Evolutionary conservation across 35 echinoderm and acorn worm genomes (phyloP).

Genomic region (Anneissia japonica): DNA sequence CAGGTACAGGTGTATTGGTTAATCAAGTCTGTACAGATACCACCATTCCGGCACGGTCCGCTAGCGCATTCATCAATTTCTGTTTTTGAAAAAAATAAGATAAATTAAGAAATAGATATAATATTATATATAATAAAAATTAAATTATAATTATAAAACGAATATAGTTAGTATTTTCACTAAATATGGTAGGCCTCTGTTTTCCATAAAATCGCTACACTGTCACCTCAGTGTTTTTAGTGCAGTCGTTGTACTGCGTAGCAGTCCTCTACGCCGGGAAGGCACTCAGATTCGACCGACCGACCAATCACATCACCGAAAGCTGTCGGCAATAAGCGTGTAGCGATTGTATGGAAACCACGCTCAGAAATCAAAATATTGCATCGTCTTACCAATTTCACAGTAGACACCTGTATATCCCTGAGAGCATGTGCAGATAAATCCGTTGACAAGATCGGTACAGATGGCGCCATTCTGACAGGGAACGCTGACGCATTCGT

Average conservation of each 20-base stretch:
- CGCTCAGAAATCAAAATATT: too few species aligned
- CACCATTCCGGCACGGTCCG: background rate
- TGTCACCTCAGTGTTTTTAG: too few species aligned
- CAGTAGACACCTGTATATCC: background rate
- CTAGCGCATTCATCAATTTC: slow-evolving; percentile 5
- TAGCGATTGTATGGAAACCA: too few species aligned
- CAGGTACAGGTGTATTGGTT: slow-evolving; percentile 6
- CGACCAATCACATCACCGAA: too few species aligned
- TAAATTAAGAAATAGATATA: background rate
- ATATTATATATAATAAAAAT: background rate
- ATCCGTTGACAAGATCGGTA: background rate
- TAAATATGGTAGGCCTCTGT: background rate
- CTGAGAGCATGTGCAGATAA: background rate
- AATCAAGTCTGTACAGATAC: background rate
- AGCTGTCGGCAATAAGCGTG: too few species aligned
- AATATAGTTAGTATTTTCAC: background rate
- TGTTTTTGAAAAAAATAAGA: background rate
- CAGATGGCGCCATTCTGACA: background rate
- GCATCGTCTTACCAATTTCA: background rate
- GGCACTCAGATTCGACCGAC: too few species aligned
- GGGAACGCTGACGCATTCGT: background rate
- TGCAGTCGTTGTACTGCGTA: too few species aligned
- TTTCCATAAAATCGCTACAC: too few species aligned
- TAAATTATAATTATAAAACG: background rate
- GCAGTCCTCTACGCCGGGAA: too few species aligned